phyloP scores from a whole-genome alignment of 2,888 invertebrate species.

The Ornithoptera priamus region DNA sequence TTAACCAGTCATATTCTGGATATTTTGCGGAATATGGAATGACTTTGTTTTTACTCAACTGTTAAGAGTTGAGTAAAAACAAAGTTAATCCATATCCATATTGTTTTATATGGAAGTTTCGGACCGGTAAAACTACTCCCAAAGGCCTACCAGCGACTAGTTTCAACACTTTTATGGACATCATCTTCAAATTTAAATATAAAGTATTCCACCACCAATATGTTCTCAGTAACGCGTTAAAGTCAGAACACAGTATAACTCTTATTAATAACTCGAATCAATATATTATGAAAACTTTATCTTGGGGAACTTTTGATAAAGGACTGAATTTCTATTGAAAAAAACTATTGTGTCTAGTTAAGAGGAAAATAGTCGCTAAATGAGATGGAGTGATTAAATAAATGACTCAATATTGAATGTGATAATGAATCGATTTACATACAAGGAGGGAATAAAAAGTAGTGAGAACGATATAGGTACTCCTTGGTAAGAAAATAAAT shows the following conservation, averaged over 20 bases:
- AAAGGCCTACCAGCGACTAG: conserved; percentile 13
- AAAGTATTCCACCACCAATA: conserved; percentile 15
- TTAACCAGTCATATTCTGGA: background rate
- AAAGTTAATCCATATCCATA: background rate
- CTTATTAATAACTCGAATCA: background rate
- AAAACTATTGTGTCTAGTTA: background rate
- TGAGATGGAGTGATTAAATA: no score
- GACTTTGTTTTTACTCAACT: no score
- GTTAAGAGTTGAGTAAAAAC: background rate
- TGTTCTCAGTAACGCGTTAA: conserved; percentile 36
- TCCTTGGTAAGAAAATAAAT: no score
- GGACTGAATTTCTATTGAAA: background rate
- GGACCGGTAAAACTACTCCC: conserved; percentile 25
- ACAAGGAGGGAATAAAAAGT: no score
- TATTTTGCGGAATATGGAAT: background rate
- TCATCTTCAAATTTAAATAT: conserved; percentile 14
- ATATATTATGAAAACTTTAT: background rate
- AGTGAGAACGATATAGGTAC: no score
- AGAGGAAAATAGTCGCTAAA: no score
- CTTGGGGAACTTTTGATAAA: background rate
- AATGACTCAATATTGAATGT: no score
- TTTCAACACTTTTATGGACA: conserved; percentile 19
- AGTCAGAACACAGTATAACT: conserved; percentile 6
- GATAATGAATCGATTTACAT: no score
- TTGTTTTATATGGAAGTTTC: background rate